A percentile compares a stretch with the other conserved stretches of the same genome.
phyloP scores from a whole-genome alignment of 2,888 invertebrate species.

The Apamea crenata region DNA sequence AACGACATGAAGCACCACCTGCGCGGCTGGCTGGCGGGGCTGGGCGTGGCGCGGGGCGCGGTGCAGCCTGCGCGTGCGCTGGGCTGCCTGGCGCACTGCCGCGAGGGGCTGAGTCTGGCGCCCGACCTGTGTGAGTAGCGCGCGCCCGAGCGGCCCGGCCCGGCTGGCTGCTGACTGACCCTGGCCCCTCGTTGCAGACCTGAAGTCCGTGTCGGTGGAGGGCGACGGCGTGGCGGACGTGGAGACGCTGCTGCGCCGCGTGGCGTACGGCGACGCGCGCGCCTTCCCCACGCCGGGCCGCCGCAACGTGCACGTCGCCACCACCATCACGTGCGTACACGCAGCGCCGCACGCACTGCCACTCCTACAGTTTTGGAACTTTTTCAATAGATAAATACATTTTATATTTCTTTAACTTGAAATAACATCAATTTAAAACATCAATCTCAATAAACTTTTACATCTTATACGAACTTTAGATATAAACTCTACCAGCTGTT shows the following conservation, averaged over 20 bases:
- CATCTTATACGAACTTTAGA: too few relatives aligned
- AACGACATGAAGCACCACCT: conserved; percentile 97
- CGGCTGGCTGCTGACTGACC: too few relatives aligned
- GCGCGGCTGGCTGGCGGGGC: conserved; percentile 96
- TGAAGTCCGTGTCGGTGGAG: conserved; percentile 97
- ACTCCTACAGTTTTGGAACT: too few relatives aligned
- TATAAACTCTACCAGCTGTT: too few relatives aligned
- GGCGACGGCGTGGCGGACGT: conserved; percentile 97
- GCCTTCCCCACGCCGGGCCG: conserved; percentile 98
- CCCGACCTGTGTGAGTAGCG: conserved; percentile 90
- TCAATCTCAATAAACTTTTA: too few relatives aligned
- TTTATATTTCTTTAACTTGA: too few relatives aligned
- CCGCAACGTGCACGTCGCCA: conserved; percentile 95
- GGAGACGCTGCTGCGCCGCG: conserved; percentile 95
- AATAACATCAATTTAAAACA: too few relatives aligned
- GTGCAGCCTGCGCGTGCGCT: conserved; percentile 94
- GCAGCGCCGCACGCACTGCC: too few relatives aligned
- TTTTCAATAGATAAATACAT: too few relatives aligned
- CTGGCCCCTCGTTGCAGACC: too few relatives aligned
- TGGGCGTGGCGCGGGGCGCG: conserved; percentile 94
- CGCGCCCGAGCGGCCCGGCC: too few relatives aligned
- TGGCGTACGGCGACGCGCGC: conserved; percentile 97
- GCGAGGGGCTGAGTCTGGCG: conserved; percentile 93
- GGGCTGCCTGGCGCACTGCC: conserved; percentile 94
- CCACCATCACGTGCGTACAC: conserved; percentile 92